Conservation (phyloP, 2,113 vertebrate species). For the Meleagris gallopavo region DNA sequence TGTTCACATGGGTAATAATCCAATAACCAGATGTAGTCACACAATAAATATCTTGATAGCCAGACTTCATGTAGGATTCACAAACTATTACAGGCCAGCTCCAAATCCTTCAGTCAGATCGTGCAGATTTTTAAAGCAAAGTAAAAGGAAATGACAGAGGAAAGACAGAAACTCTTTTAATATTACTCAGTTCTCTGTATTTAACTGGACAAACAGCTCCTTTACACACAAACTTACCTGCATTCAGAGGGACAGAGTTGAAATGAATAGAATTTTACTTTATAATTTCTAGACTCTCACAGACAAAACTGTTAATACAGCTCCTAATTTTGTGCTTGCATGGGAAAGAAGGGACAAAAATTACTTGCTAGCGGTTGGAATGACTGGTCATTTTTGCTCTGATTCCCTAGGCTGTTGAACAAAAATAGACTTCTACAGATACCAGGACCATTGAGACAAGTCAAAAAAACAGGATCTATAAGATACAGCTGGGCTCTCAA, state of each 20-base stretch:
- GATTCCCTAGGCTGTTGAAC: not conserved
- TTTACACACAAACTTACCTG: not conserved
- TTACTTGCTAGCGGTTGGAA: not conserved
- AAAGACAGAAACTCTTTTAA: not conserved
- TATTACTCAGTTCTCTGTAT: not conserved
- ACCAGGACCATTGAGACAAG: not conserved
- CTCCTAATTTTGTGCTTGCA: not conserved
- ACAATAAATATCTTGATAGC: not conserved
- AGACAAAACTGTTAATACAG: not conserved
- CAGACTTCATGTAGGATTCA: not conserved
- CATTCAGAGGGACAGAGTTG: not conserved
- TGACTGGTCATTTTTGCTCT: not conserved
- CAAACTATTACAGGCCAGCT: not conserved
- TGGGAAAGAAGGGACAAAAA: not conserved
- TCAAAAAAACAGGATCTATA: not conserved
- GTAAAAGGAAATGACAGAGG: not conserved
- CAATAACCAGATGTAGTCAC: not conserved
- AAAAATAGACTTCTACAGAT: not conserved
- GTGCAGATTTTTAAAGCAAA: not conserved
- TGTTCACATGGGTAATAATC: not conserved
- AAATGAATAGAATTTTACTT: not conserved
- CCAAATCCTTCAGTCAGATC: not conserved
- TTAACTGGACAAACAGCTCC: not conserved
- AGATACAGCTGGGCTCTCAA: not conserved
- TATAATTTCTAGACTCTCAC: not conserved